Evolutionary conservation across 1,140 invertebrate species (phyloP), one percentile per base, ranked within the genome.

Genomic region (Probaryconus sp.): DNA sequence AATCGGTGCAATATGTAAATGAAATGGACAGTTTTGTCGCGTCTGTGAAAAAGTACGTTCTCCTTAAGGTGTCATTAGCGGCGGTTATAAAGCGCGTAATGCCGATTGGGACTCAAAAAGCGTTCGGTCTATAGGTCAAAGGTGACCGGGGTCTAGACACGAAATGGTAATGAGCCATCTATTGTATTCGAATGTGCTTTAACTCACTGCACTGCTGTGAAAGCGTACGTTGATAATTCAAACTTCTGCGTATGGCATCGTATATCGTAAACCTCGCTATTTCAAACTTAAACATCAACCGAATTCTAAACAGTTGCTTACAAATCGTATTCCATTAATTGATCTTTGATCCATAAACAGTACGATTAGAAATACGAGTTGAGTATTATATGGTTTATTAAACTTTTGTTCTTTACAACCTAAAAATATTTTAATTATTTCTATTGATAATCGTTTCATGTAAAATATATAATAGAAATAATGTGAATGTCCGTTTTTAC

Each of bases 111-210:
- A 5, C 20, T 56, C 26, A 31, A 50, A 40, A 42, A 50, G 51
- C 64, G 37, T 63, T 43, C 38, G 21, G 58, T 51, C 55, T 50
- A 56, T 47, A 42, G 70, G 78, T 78, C 75, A 79, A 68, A 78
- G 69, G 72, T 76, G 75, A 79, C 58, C 60, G 64, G 61, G 61
- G 74, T 75, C 74, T 70, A 72, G 67, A 70, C 67, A 72, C 63
- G 42, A 77, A 79, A 79, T 77, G 75, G 68, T 77, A 79, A 75
- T 79, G 68, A 75, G 69, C 70, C 63, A 56, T 21, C 75, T 26
- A 77, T 79, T 79, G 77, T 79, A 79, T 77, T 79, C 74, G 75
- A 77, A 79, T 79, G 68, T 64, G 71, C 72, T 40, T 76, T 76
- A 65, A 65, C 70, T 63, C 47, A 45, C 51, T 58, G 63, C 47